phyloP scores from a whole-genome alignment of 2,888 invertebrate species.

The Scaptomyza cyrtandrae region DNA sequence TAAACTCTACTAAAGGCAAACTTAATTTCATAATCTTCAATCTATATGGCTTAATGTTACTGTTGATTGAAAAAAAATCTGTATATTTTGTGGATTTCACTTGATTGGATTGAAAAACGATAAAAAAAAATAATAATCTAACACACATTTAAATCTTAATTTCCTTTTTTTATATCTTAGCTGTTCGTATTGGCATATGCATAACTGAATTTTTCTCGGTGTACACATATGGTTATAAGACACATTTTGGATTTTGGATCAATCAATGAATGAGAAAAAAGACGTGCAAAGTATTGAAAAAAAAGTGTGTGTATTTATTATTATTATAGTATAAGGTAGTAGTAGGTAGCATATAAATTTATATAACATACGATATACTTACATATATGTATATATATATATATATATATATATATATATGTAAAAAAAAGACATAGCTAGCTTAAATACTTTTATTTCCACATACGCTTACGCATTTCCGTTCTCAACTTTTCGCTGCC shows the following conservation, averaged over 20 bases:
- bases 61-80: background rate
- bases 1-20: background rate
- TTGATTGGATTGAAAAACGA: too few species aligned
- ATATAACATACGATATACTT: constrained; percentile 75
- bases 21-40: background rate
- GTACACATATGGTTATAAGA: too few species aligned
- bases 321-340: constrained; percentile 64
- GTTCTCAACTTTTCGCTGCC: constrained; percentile 5
- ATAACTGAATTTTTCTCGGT: too few species aligned
- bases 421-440: too few species aligned
- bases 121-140: too few species aligned
- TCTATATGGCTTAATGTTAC: background rate
- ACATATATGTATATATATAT: constrained; percentile 27
- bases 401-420: constrained; percentile 54
- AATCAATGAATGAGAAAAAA: background rate
- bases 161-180: too few species aligned
- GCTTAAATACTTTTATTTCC: constrained; percentile 69
- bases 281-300: constrained; percentile 17
- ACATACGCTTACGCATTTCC: constrained; percentile 20
- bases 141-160: too few species aligned
- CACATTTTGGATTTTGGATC: too few species aligned
- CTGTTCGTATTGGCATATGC: too few species aligned
- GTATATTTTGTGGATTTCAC: too few species aligned
- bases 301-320: constrained; percentile 21
- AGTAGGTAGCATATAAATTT: constrained; percentile 76